phyloP scores from a whole-genome alignment of 2,888 invertebrate genomes.

The Heliconius sara region DNA sequence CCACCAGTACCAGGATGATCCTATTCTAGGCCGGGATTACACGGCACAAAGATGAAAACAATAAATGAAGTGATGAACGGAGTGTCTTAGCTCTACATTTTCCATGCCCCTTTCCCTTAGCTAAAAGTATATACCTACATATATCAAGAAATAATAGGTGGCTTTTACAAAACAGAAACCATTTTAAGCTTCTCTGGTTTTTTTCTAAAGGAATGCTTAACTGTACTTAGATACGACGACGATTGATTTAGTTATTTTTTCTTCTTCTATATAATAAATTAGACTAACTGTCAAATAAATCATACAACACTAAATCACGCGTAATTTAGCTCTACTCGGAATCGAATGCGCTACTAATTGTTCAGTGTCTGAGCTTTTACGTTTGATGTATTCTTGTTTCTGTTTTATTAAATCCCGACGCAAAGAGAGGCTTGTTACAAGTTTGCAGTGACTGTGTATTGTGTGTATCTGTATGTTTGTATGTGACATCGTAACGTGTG shows the following conservation, averaged over 20 bases:
- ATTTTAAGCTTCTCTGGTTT: background rate
- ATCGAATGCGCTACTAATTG: conserved; percentile 37
- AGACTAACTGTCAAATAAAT: conserved; percentile 24
- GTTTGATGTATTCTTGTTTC: conserved; percentile 21
- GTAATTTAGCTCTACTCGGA: conserved; percentile 34
- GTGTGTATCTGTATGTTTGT: background rate
- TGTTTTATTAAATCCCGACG: background rate
- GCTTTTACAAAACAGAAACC: background rate
- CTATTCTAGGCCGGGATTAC: no score
- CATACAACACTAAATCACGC: conserved; percentile 22
- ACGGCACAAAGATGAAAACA: no score
- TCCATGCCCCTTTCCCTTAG: no score
- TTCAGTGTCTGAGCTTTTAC: conserved; percentile 20
- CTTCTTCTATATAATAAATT: background rate
- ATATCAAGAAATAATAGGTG: background rate
- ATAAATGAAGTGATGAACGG: no score
- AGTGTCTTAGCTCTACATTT: no score
- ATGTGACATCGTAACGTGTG: background rate
- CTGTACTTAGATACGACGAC: background rate
- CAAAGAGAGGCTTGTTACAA: background rate
- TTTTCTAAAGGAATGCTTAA: background rate
- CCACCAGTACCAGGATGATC: no score
- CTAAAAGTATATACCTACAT: no score
- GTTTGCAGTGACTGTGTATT: background rate
- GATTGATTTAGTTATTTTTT: background rate